These are phyloP conservation scores for Eufriesea mexicana DNA, from an alignment of 1,140 invertebrate genomes.

Conservation along the genomic window DNA sequence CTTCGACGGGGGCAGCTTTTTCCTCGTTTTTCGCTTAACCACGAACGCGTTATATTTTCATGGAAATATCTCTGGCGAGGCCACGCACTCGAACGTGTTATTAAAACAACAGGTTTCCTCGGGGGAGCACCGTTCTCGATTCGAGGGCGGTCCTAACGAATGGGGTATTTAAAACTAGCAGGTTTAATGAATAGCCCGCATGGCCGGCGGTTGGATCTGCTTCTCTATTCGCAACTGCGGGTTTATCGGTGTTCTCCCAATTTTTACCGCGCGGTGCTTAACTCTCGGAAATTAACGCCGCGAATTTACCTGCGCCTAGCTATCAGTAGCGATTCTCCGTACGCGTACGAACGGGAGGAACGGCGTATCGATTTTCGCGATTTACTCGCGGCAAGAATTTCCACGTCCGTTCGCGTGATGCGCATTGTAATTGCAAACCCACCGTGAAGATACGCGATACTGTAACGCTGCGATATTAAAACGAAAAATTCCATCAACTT, in stretches of 20 bases:
- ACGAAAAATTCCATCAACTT: too few species aligned
- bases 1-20: not conserved
- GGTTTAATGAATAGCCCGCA: not conserved
- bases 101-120: not conserved
- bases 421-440: too few species aligned
- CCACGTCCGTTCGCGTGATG: too few species aligned
- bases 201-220: not conserved
- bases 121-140: not conserved
- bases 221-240: not conserved
- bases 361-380: not conserved
- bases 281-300: not conserved
- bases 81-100: not conserved
- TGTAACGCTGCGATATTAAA: too few species aligned
- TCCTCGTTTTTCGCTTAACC: too few species aligned
- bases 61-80: not conserved
- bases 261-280: not conserved
- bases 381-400: too few species aligned
- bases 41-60: not conserved
- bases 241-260: not conserved
- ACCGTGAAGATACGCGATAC: too few species aligned
- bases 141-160: not conserved
- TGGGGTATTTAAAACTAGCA: not conserved
- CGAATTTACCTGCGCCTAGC: not conserved
- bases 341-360: not conserved
- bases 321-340: not conserved